phyloP scores from a whole-genome alignment of 2,113 vertebrate genomes.

The Psephotus haematonotus region DNA sequence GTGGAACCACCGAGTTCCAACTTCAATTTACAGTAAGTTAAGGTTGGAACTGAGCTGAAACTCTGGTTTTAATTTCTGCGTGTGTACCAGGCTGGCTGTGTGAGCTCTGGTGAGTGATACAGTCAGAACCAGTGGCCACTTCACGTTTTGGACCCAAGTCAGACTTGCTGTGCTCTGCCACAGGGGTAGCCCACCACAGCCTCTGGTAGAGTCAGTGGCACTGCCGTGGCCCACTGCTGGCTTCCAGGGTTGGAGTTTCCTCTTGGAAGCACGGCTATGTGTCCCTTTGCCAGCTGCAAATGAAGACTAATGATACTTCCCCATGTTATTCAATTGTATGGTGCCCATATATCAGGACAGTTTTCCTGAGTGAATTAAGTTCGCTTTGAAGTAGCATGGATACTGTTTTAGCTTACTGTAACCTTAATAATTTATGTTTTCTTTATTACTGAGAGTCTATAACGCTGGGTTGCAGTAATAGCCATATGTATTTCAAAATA shows the following conservation, averaged over 20 bases:
- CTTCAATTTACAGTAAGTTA: not conserved
- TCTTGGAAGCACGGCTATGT: not conserved
- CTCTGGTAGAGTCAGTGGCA: not conserved
- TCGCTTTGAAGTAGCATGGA: not conserved
- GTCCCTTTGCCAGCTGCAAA: not conserved
- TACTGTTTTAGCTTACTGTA: not conserved
- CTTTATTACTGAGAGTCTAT: not conserved
- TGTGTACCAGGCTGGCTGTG: not conserved
- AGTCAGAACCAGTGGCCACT: not conserved
- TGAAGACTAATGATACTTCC: not conserved
- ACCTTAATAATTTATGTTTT: not conserved
- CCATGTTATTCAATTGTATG: not conserved
- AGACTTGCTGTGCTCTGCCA: not conserved
- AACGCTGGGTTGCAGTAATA: not conserved
- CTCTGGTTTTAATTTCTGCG: not conserved
- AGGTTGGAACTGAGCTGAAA: not conserved
- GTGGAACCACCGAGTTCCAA: not conserved
- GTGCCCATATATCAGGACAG: accelerated
- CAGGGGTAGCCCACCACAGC: not conserved
- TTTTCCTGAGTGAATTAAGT: not conserved
- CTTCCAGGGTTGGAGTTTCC: not conserved
- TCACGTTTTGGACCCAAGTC: not conserved
- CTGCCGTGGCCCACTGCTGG: not conserved
- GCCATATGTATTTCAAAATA: not conserved
- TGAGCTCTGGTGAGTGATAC: not conserved